Percentiles rank a stretch among this genome's conserved stretches.
These are phyloP conservation scores for Coecobrya sp. DNA, from an alignment of 2,888 invertebrate genomes.

Conservation along the genomic window DNA sequence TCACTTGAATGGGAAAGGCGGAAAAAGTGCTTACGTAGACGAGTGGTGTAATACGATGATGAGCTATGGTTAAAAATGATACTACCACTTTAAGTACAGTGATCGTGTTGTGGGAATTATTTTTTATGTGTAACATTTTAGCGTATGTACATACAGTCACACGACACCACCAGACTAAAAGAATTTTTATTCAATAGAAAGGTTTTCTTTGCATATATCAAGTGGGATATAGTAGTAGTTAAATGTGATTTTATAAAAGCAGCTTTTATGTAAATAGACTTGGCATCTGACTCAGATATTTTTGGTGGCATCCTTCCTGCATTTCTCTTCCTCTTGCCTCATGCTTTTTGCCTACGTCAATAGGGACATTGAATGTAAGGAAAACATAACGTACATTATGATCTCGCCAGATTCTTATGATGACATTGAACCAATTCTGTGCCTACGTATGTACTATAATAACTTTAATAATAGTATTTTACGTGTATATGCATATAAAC, in stretches of 20 bases:
- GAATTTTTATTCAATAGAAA: slow-evolving; percentile 13
- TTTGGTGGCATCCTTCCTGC: slow-evolving; percentile 72
- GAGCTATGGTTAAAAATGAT: slow-evolving; percentile 34
- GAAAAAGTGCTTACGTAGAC: slow-evolving; percentile 64
- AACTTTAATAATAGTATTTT: too few relatives aligned
- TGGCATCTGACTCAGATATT: slow-evolving; percentile 76
- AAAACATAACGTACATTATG: slow-evolving; percentile 22
- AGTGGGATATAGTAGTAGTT: neutral
- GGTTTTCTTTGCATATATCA: neutral
- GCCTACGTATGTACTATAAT: neutral
- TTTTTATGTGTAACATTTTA: slow-evolving; percentile 38
- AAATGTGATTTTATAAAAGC: slow-evolving; percentile 9
- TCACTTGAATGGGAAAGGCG: slow-evolving; percentile 54
- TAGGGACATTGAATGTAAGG: slow-evolving; percentile 74
- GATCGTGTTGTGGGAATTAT: slow-evolving; percentile 22
- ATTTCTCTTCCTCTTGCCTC: slow-evolving; percentile 43
- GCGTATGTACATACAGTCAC: slow-evolving; percentile 35
- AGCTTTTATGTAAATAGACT: slow-evolving; percentile 64
- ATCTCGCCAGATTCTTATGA: slow-evolving; percentile 35
- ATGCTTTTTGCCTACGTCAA: slow-evolving; percentile 69
- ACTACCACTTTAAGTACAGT: neutral
- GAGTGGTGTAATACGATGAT: slow-evolving; percentile 9
- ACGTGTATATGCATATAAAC: neutral
- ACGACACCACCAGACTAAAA: neutral
- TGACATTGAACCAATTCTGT: slow-evolving; percentile 74